Base-by-base conservation (phyloP, 1,140 invertebrate genomes). In the Zelostemma sp. region DNA sequence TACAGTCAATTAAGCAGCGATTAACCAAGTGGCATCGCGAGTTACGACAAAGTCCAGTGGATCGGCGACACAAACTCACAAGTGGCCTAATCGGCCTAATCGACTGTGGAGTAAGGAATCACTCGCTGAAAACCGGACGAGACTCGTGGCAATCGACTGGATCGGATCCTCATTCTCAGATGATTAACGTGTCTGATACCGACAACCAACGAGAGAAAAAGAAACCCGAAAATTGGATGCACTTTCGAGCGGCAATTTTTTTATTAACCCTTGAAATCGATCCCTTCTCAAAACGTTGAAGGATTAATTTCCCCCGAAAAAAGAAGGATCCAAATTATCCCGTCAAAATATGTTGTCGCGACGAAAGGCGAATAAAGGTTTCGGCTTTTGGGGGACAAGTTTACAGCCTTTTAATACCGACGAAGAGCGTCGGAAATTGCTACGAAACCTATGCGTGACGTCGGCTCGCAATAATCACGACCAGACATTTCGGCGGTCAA, bases 1-100 rank as follows among this genome's bases (percentile, higher is more conserved):
- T 80, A 80, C 73, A 58, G 72, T 54, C 79, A 80, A 80, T 81
- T 80, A 81, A 80, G 74, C 66, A 61, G 57, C 76, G 76, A 80
- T 82, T 80, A 81, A 80, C 69, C 57, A 71, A 64, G 62, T 54
- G 38, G 18, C 57, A 48, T 60, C 57, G 57, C 21, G 49, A 57
- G 28, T 35, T 62, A 55, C 50, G 56, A 46, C 49, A 25, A 25
- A 25, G 72, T 66, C 72, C 55, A 58, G 12, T 43, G 57, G 65
- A 76, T 75, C 77, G 76, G 70, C 50, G 70, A 70, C 58, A 38
- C 68, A 68, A 68, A 73, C 64, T 56, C 40, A 17, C 47, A 59
- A 63, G 59, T 62, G 43, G 43, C 40, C 62, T 63, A 63, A 62
- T 71, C 68, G 68, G 25, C 50, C 62, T 66, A 66, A 71, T 71